Conservation (phyloP, 1,140 invertebrate genomes). For the Melipona quadrifasciata region DNA sequence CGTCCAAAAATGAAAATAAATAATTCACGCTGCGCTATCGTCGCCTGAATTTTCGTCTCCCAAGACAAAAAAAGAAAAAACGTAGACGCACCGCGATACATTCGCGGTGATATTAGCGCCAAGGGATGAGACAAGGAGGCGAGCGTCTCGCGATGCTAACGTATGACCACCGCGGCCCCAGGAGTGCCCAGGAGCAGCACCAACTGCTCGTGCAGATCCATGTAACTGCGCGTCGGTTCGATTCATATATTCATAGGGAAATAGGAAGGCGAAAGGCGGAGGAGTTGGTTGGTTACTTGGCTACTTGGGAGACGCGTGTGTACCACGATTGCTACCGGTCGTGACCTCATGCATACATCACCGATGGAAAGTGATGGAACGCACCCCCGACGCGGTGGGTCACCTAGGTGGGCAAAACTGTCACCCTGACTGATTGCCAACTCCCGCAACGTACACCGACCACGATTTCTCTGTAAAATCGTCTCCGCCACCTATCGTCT, state of each 20-base stretch:
- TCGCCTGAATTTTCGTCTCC: background rate
- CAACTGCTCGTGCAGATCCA: constrained; percentile 7
- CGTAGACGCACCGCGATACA: constrained; percentile 49
- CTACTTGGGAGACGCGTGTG: constrained; percentile 62
- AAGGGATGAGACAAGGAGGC: constrained; percentile 60
- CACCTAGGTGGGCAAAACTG: constrained; percentile 68
- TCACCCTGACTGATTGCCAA: constrained; percentile 78
- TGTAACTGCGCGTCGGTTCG: constrained; percentile 67
- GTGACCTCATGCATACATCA: constrained; percentile 79
- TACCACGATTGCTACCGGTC: constrained; percentile 74
- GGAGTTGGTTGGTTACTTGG: constrained; percentile 17
- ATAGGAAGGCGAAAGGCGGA: constrained; percentile 50
- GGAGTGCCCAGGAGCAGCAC: constrained; percentile 20
- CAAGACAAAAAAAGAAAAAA: constrained; percentile 21
- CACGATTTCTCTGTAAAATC: constrained; percentile 42
- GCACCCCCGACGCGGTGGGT: constrained; percentile 67
- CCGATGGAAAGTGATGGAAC: constrained; percentile 74
- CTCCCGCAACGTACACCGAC: constrained; percentile 68
- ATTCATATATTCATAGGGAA: constrained; percentile 80
- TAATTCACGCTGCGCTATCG: background rate
- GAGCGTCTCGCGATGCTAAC: constrained; percentile 67
- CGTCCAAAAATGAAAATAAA: background rate
- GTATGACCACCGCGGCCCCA: constrained; percentile 62
- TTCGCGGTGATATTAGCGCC: constrained; percentile 58
- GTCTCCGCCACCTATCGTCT: constrained; percentile 29